Conservation (phyloP, 2,113 vertebrate genomes). For the Anhinga rufa region DNA sequence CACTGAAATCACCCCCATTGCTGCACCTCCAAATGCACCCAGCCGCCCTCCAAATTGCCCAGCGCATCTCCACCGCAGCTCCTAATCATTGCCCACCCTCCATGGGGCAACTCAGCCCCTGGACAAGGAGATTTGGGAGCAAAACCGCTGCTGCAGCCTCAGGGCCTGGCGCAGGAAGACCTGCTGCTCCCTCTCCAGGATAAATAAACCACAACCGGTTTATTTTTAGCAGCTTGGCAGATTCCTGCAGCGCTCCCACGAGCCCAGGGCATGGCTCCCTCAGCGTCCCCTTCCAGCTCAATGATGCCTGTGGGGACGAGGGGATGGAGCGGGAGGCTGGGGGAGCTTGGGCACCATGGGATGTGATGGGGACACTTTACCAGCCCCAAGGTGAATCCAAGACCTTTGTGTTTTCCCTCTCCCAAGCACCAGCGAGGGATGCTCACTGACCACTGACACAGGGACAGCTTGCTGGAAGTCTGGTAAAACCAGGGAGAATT, state of each 20-base stretch:
- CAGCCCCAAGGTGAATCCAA: neutral
- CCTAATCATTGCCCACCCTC: neutral
- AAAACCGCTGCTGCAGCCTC: neutral
- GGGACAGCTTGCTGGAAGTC: neutral
- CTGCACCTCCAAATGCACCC: neutral
- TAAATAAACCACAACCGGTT: neutral
- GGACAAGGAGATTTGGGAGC: neutral
- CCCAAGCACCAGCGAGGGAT: neutral
- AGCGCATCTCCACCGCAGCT: rapidly evolving
- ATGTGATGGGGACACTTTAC: neutral
- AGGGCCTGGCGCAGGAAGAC: neutral
- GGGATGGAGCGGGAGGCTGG: neutral
- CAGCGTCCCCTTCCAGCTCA: neutral
- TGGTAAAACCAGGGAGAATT: neutral
- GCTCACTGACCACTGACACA: rapidly evolving
- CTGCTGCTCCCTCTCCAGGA: neutral
- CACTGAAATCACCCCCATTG: rapidly evolving
- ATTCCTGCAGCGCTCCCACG: neutral
- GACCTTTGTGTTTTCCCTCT: neutral
- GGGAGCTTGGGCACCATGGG: neutral
- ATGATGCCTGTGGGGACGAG: rapidly evolving
- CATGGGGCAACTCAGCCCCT: neutral
- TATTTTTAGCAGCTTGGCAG: neutral
- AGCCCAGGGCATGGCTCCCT: neutral
- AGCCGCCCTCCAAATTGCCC: rapidly evolving